Conservation (phyloP, 2,113 vertebrate species). For the Propithecus coquereli region DNA sequence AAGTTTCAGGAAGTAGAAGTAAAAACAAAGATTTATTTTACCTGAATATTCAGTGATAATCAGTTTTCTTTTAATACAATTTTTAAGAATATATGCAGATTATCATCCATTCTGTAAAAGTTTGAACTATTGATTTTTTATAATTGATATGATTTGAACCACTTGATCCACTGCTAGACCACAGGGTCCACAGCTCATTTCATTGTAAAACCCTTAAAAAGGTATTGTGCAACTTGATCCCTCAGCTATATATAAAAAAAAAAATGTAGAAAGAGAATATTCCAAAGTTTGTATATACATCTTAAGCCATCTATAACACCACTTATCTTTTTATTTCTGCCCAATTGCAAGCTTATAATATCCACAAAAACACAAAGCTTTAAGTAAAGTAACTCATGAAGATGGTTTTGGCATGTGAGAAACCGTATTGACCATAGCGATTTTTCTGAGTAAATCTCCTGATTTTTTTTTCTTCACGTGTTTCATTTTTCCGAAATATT, state of each 20-base stretch:
- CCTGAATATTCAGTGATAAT: slow-evolving; percentile 55
- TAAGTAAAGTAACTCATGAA: not conserved
- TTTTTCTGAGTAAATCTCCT: not conserved
- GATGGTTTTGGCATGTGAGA: not conserved
- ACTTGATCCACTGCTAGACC: not conserved
- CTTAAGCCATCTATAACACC: not conserved
- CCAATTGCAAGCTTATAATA: not conserved
- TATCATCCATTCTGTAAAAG: slow-evolving; percentile 62
- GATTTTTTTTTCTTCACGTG: not conserved
- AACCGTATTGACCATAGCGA: not conserved
- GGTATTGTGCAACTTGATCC: not conserved
- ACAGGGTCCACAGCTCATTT: not conserved
- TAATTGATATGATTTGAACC: slow-evolving; percentile 29
- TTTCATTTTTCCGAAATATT: not conserved
- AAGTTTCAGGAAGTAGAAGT: slow-evolving; percentile 73
- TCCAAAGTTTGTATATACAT: not conserved
- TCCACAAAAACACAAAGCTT: not conserved
- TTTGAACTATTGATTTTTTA: slow-evolving; percentile 63
- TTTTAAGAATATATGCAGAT: slow-evolving; percentile 56
- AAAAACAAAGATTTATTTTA: slow-evolving; percentile 69
- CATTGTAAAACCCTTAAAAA: not conserved
- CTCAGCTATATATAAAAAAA: not conserved
- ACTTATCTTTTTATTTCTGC: not conserved
- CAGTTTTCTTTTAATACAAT: slow-evolving; percentile 64
- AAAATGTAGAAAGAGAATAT: not conserved